Evolutionary conservation across 2,797 vertebrate genomes (phyloP), one percentile per base, ranked within the genome.

Genomic region (Lithobates sylvaticus): DNA sequence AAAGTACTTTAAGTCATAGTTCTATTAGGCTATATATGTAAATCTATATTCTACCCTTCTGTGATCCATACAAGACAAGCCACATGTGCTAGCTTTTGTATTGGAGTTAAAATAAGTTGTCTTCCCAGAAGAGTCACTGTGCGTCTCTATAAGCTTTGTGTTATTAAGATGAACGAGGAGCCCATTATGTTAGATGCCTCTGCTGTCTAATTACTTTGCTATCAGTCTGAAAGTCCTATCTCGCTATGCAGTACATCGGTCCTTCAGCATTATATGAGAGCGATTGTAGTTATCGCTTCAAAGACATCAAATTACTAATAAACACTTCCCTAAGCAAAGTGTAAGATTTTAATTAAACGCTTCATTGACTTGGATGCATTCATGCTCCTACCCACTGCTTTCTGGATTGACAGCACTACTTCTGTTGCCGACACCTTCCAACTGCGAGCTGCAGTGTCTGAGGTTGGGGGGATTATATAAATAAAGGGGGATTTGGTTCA

Each of bases 321-420:
- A 84, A 78, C 42, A 78, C 42, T 61, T 64, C 75, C 83, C 71
- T 50, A 67, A 76, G 82, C 73, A 69, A 76, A 39, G 58, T 74
- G 80, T 64, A 58, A 78, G 44, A 68, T 78, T 84, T 72, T 84
- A 78, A 78, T 78, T 84, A 78, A 84, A 84, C 32, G 83, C 83
- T 84, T 78, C 83, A 78, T 78, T 42, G 67, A 75, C 75, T 84
- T 77, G 23, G 42, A 23, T 36, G 7, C 12, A n/a, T 78, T 78
- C 26, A 61, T 34, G 34, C 34, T 34, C 34, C 44, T 47, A 3
- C 13, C 10, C 13, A 15, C 10, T 15, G 12, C 44, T 47, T 29
- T 47, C 44, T 47, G 44, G 44, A 47, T 47, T 15, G 1, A 13
- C 44, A 15, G 44, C 10, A 15, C 10, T 47, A 10, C 44, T 10